Percentiles rank a stretch among this genome's conserved stretches.
These are phyloP conservation scores for Neelides folsomi DNA, from an alignment of 2,888 invertebrate species.

Conservation along the genomic window DNA sequence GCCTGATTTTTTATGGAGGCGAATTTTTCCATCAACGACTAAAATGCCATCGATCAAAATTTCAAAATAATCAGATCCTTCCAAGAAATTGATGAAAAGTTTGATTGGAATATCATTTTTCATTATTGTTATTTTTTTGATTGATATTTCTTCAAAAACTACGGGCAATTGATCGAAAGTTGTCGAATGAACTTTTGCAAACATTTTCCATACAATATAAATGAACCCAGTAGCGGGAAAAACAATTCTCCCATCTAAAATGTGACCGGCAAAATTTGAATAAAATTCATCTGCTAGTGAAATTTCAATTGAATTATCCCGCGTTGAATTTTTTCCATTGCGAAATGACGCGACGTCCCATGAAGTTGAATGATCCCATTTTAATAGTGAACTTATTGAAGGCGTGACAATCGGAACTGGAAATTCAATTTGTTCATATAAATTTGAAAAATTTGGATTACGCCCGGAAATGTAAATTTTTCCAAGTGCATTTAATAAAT, in stretches of 20 bases:
- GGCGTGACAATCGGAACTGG: slow-evolving; percentile 79
- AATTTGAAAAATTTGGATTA: slow-evolving; percentile 55
- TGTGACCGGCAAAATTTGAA: slow-evolving; percentile 62
- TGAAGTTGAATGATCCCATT: slow-evolving; percentile 62
- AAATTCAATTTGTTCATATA: slow-evolving; percentile 61
- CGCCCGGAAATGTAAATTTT: slow-evolving; percentile 66
- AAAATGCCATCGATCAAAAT: too few relatives aligned
- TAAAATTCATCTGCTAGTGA: slow-evolving; percentile 41
- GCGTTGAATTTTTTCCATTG: too few relatives aligned
- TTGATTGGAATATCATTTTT: slow-evolving; percentile 43
- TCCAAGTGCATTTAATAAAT: slow-evolving; percentile 65
- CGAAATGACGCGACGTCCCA: slow-evolving; percentile 5
- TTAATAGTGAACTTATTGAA: slow-evolving; percentile 66
- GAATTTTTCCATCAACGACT: too few relatives aligned
- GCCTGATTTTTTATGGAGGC: too few relatives aligned
- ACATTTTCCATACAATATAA: slow-evolving; percentile 63
- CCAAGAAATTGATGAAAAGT: neutral
- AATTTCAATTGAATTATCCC: slow-evolving; percentile 4
- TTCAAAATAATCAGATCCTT: too few relatives aligned
- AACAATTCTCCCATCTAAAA: slow-evolving; percentile 74
- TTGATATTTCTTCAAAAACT: slow-evolving; percentile 68
- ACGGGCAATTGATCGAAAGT: slow-evolving; percentile 58
- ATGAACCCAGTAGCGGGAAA: slow-evolving; percentile 93
- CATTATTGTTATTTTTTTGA: slow-evolving; percentile 68
- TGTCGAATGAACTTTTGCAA: slow-evolving; percentile 55